These are phyloP conservation scores for Coptodon bakossiorum DNA, from an alignment of 2,113 vertebrate genomes.

Conservation along the genomic window DNA sequence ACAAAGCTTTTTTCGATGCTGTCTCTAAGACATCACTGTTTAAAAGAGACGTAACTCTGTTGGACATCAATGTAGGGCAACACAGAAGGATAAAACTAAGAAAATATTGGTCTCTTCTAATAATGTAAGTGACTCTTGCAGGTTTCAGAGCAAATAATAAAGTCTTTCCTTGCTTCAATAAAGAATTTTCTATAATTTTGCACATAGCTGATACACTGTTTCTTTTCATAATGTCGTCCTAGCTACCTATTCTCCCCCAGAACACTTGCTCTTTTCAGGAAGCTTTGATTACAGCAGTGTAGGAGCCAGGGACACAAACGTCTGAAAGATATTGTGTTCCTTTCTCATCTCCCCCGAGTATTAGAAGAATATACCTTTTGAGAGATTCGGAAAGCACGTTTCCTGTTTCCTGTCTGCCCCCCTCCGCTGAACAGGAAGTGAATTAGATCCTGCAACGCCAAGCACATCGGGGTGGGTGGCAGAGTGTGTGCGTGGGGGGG, in stretches of 20 bases:
- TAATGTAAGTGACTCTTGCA: background rate
- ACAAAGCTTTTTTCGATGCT: background rate
- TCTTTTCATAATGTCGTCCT: background rate
- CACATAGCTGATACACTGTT: background rate
- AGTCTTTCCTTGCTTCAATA: background rate
- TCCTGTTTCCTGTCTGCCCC: slow-evolving; percentile 47
- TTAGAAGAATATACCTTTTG: slow-evolving; percentile 35
- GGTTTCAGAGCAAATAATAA: background rate
- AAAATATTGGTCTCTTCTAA: background rate
- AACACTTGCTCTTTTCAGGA: background rate
- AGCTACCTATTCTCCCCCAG: background rate
- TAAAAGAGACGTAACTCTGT: background rate
- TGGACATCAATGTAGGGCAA: background rate
- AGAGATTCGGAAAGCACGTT: slow-evolving; percentile 33
- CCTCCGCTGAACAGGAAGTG: slow-evolving; percentile 45
- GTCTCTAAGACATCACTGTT: background rate
- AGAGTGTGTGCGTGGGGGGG: background rate
- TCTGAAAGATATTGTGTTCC: slow-evolving; percentile 13
- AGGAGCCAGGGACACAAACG: background rate
- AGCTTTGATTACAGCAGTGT: background rate
- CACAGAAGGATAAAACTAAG: background rate
- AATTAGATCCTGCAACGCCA: slow-evolving; percentile 9
- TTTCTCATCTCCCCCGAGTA: background rate
- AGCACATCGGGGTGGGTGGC: background rate
- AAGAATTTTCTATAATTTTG: background rate